Conservation (phyloP, 2,797 vertebrate genomes). For the Darevskia mixta region DNA sequence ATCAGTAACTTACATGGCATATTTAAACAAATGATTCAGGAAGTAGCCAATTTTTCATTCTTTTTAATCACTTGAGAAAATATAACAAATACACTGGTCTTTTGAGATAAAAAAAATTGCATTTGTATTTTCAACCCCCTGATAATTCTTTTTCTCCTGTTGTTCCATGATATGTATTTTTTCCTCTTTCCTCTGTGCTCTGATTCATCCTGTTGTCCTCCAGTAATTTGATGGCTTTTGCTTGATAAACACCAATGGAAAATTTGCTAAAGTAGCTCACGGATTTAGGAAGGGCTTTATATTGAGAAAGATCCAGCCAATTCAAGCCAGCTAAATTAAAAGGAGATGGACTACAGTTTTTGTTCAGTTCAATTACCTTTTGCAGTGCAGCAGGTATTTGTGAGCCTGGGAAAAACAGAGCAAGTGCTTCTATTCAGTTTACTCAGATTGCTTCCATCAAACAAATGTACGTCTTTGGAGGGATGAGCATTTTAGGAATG, state of each 20-base stretch:
- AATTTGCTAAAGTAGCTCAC: constrained; percentile 1
- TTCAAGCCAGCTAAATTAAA: constrained; percentile 30
- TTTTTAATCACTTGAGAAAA: not conserved
- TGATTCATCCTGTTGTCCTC: not conserved
- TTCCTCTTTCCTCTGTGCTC: not conserved
- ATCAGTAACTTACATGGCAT: not conserved
- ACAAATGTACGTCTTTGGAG: constrained; percentile 2
- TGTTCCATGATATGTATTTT: not conserved
- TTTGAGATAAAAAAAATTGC: not conserved
- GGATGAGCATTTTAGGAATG: not conserved
- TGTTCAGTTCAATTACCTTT: constrained; percentile 18
- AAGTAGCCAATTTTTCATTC: not conserved
- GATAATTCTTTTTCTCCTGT: too few species aligned
- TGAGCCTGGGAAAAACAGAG: not conserved
- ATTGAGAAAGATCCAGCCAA: not conserved
- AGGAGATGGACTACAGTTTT: constrained; percentile 8
- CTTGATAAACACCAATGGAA: not conserved
- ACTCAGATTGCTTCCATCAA: constrained; percentile 19
- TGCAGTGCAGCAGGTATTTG: constrained; percentile 1
- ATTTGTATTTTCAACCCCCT: not conserved
- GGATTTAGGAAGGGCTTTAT: not conserved
- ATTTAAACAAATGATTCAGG: not conserved
- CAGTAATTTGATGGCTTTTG: not conserved
- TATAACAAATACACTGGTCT: not conserved
- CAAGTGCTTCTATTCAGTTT: constrained; percentile 12